These are phyloP conservation scores for Copidosoma floridanum DNA, from an alignment of 1,140 invertebrate genomes.

Conservation along the genomic window DNA sequence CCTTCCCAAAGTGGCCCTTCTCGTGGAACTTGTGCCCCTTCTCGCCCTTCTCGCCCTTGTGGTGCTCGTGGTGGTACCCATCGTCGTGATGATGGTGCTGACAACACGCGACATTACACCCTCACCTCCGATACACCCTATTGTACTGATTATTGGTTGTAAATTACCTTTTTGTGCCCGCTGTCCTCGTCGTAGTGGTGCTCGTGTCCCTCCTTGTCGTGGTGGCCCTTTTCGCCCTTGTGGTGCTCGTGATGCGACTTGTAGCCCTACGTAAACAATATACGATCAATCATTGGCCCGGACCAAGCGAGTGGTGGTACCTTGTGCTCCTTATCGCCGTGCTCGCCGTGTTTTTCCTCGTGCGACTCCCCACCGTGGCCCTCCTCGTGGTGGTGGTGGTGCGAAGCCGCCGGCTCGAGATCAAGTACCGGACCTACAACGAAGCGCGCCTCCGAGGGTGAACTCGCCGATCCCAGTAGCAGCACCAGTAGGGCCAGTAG, in stretches of 20 bases:
- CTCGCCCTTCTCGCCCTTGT: constrained; percentile 62
- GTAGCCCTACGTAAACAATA: no score
- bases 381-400: constrained; percentile 60
- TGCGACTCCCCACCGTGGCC: constrained; percentile 60
- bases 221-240: constrained; percentile 67
- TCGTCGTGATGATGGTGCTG: constrained; percentile 68
- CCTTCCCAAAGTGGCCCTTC: constrained; percentile 66
- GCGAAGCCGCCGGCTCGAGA: constrained; percentile 53
- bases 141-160: no score
- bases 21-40: constrained; percentile 69
- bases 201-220: constrained; percentile 66
- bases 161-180: constrained; percentile 69
- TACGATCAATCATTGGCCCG: constrained; percentile 57
- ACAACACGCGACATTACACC: no score
- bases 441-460: neutral
- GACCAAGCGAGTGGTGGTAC: no score
- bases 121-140: no score
- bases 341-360: constrained; percentile 56
- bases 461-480: no score
- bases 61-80: constrained; percentile 64
- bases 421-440: neutral
- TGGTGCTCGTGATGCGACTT: constrained; percentile 64
- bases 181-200: constrained; percentile 66
- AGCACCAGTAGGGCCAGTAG: neutral
- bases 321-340: constrained; percentile 62